Evolutionary conservation across 2,888 invertebrate species (phyloP).

Genomic region (Synergus gifuensis): DNA sequence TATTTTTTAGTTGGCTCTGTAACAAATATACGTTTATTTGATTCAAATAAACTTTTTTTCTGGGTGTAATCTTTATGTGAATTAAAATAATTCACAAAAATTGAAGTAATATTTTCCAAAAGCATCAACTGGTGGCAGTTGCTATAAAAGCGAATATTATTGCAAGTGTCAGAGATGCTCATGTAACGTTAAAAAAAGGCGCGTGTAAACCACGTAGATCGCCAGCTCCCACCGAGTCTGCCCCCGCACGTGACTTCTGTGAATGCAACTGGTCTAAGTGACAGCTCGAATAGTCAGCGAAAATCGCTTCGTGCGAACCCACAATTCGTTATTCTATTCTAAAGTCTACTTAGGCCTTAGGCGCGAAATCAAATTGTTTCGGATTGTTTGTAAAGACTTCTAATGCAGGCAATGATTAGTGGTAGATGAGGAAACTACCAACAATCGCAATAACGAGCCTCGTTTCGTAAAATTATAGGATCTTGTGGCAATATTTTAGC

Average conservation of each 20-base stretch:
- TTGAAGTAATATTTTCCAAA: no score
- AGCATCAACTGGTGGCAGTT: not conserved
- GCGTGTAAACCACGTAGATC: conserved; percentile 15
- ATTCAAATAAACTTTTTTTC: no score
- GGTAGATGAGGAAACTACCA: conserved; percentile 15
- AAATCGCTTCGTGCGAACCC: conserved; percentile 4
- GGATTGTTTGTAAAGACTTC: not conserved
- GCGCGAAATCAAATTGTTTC: not conserved
- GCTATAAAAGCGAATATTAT: not conserved
- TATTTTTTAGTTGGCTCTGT: no score
- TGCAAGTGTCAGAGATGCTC: conserved; percentile 9
- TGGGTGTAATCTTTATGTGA: no score
- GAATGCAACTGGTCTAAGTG: conserved; percentile 25
- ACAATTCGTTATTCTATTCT: not conserved
- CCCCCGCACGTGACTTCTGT: conserved; percentile 12
- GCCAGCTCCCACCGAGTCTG: conserved; percentile 14
- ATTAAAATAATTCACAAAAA: no score
- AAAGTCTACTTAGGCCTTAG: not conserved
- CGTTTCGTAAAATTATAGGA: conserved; percentile 15
- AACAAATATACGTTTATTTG: no score
- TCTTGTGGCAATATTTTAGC: not conserved
- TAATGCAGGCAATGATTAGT: conserved; percentile 12
- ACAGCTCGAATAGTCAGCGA: conserved; percentile 20
- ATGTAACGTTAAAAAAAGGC: conserved; percentile 27
- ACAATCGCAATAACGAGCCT: conserved; percentile 36